phyloP scores from a whole-genome alignment of 2,113 vertebrate genomes.

The Phyllostomus hastatus region DNA sequence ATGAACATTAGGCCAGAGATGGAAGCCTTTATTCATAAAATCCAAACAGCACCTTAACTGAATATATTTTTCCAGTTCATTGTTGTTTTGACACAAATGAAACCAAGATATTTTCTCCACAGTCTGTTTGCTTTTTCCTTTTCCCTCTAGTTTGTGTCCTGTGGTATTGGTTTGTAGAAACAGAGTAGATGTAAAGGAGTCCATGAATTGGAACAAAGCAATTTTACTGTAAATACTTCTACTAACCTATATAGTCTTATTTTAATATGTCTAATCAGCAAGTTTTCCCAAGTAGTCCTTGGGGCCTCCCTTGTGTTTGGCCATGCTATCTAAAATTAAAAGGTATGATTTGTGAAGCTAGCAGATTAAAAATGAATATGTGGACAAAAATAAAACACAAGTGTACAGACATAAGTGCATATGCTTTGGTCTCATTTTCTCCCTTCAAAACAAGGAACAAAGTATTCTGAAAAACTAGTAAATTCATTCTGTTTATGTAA shows the following conservation, averaged over 20 bases:
- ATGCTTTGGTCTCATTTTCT: background rate
- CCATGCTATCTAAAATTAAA: constrained; percentile 35
- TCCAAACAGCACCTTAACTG: constrained; percentile 47
- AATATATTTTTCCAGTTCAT: constrained; percentile 76
- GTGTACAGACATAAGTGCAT: background rate
- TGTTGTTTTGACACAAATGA: constrained; percentile 78
- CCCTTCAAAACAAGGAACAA: background rate
- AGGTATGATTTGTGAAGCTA: background rate
- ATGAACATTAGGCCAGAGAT: constrained; percentile 70
- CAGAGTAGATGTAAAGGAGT: constrained; percentile 69
- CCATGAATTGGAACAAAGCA: constrained; percentile 71
- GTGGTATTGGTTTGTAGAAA: constrained; percentile 69
- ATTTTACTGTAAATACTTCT: constrained; percentile 67
- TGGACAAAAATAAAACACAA: constrained; percentile 19
- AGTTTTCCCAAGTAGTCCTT: constrained; percentile 27
- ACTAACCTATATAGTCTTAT: constrained; percentile 50
- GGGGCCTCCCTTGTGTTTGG: constrained; percentile 22
- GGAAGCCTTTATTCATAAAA: constrained; percentile 78
- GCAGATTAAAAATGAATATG: background rate
- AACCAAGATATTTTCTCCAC: constrained; percentile 71
- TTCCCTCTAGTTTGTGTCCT: constrained; percentile 56
- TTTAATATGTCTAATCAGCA: constrained; percentile 65
- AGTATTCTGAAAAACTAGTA: background rate
- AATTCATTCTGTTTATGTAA: constrained; percentile 23
- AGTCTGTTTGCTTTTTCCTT: constrained; percentile 60